Base-by-base conservation (phyloP, 92 coral and sea anemone genomes). In the Scolanthus callimorphus region DNA sequence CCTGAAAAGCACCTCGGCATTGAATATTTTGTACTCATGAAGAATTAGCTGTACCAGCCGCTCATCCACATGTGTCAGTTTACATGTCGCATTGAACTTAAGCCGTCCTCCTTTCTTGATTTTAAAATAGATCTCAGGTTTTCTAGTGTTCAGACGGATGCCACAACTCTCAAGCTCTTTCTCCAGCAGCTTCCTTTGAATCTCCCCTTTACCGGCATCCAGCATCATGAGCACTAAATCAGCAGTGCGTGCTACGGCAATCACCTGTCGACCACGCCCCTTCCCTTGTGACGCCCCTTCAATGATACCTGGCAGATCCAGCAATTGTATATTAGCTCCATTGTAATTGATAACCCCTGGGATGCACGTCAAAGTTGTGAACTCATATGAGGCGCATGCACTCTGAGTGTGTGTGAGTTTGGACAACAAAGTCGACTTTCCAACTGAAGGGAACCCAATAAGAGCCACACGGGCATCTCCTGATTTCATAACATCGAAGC, bases 401-500 rank as follows among this genome's bases (percentile, higher is more conserved):
- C 99, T 94, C 55, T 80, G 65, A 0, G 98, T 94, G 12, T 78
- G 54, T 4, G 99, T 94, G 47, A 94, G 71, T 73, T 94, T 94
- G 62, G 84, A 88, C 29, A 94, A 75, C 41, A 94, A 55, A 1
- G 99, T 94, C 12, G 99, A 94, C 74, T 94, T 94, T 9, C 99
- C 99, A 0, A 94, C 99, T 0, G 99, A 94, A 1, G 99, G 99
- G 49, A 94, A 94, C 10, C 99, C 99, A 53, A 94, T 94, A 4
- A 94, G 63, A 3, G 99, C 96, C 3, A 89, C 96, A 56, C 99
- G 67, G 26, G 99, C 99, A 81, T 94, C 99, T 15, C 99, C 99
- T 23, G 99, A 94, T 77, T 94, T 94, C 99, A 94, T 94, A 2
- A 94, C 99, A 89, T 94, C 99, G 39, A 94, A 94, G 0, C 99